These are phyloP conservation scores for Arctopsyche grandis DNA, from an alignment of 1,140 invertebrate genomes.

Conservation along the genomic window DNA sequence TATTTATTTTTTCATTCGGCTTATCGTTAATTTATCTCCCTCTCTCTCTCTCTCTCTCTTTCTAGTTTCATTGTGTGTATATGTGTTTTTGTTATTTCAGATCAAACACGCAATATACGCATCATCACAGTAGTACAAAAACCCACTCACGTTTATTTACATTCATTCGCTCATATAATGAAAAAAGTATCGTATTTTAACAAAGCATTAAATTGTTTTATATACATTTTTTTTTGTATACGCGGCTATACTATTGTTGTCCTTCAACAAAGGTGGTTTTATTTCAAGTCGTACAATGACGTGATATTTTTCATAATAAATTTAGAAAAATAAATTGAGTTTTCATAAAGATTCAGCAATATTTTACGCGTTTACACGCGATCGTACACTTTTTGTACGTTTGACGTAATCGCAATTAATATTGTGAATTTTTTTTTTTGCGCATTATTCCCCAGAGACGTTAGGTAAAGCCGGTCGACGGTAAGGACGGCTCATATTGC, in stretches of 20 bases:
- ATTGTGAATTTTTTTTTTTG: no score
- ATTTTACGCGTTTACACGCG: not conserved
- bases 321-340: conserved; percentile 10
- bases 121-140: conserved; percentile 25
- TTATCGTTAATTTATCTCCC: conserved; percentile 22
- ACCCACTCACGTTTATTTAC: not conserved
- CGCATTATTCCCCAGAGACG: no score
- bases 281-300: conserved; percentile 28
- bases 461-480: not conserved
- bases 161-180: not conserved
- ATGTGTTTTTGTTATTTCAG: conserved; percentile 1
- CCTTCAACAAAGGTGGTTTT: conserved; percentile 15
- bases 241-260: conserved; percentile 13
- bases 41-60: not conserved
- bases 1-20: not conserved
- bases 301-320: conserved; percentile 22
- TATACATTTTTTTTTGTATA: not conserved
- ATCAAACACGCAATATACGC: conserved; percentile 24
- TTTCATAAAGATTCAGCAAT: conserved; percentile 20
- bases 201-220: conserved; percentile 29
- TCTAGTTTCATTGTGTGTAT: not conserved
- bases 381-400: not conserved
- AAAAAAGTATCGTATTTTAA: conserved; percentile 24
- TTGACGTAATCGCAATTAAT: not conserved
- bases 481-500: not conserved